These are phyloP conservation scores for Adelges cooleyi DNA, from an alignment of 1,140 invertebrate genomes.

Conservation along the genomic window DNA sequence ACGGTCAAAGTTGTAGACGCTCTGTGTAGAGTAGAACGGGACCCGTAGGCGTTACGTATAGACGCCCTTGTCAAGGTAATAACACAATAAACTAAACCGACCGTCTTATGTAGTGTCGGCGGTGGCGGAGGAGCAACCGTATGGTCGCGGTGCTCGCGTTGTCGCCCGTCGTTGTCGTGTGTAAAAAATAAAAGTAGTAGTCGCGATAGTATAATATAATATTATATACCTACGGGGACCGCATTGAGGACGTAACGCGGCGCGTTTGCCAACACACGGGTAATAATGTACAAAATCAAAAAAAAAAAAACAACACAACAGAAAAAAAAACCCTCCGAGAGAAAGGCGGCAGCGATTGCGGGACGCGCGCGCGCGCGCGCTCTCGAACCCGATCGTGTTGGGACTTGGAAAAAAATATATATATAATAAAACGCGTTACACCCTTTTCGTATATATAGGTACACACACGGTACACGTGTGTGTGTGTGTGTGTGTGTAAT, in stretches of 20 bases:
- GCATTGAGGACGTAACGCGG: too few species aligned
- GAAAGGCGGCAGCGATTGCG: too few species aligned
- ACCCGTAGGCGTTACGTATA: conserved; percentile 6
- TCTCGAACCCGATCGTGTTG: too few species aligned
- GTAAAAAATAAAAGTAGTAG: too few species aligned
- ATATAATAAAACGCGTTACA: not conserved
- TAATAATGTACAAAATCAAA: not conserved
- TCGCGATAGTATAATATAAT: too few species aligned
- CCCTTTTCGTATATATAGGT: not conserved
- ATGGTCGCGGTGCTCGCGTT: not conserved
- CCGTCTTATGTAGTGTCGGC: too few species aligned
- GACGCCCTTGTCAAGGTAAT: conserved; percentile 23
- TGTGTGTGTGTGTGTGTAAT: too few species aligned
- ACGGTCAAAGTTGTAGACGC: conserved; percentile 6
- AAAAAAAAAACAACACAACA: not conserved
- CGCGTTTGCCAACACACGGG: not conserved
- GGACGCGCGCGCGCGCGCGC: too few species aligned
- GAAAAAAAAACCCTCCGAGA: not conserved
- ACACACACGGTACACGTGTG: too few species aligned
- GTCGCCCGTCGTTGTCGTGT: not conserved
- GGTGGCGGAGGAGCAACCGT: too few species aligned
- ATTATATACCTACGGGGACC: too few species aligned
- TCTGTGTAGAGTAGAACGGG: too few species aligned
- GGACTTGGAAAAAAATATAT: not conserved
- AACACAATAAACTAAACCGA: conserved; percentile 2